These are phyloP conservation scores for Callorhinus ursinus DNA, from an alignment of 2,113 vertebrate species.

Conservation along the genomic window DNA sequence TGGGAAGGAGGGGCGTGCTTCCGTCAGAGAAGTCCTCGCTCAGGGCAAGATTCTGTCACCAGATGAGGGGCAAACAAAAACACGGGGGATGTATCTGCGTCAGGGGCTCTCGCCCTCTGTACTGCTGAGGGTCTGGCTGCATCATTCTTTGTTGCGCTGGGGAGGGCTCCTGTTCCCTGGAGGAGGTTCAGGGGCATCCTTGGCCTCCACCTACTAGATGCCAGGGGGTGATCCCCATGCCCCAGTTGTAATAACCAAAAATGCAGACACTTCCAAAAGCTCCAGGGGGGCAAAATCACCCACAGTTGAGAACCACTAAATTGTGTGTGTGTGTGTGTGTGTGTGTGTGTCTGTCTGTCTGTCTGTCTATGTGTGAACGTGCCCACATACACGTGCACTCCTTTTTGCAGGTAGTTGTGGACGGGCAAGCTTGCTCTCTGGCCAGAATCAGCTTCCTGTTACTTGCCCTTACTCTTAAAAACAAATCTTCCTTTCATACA, in stretches of 20 bases:
- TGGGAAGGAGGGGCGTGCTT: not conserved
- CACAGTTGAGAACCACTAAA: not conserved
- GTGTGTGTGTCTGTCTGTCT: rapidly evolving
- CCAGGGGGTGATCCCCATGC: rapidly evolving
- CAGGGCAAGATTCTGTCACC: not conserved
- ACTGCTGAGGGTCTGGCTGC: no score
- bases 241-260: not conserved
- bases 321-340: rapidly evolving
- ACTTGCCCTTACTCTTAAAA: not conserved
- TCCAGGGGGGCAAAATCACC: not conserved
- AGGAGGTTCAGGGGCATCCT: not conserved
- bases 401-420: not conserved
- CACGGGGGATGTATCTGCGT: rapidly evolving
- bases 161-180: not conserved
- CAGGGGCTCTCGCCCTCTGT: rapidly evolving
- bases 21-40: rapidly evolving
- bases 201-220: not conserved
- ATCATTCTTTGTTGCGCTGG: not conserved
- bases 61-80: not conserved
- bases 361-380: no score
- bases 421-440: not conserved
- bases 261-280: not conserved
- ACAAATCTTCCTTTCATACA: not conserved
- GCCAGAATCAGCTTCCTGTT: not conserved
- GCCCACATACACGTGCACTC: rapidly evolving